Base-by-base conservation (phyloP, 2,113 vertebrate genomes). In the Oreocharis arfaki region DNA sequence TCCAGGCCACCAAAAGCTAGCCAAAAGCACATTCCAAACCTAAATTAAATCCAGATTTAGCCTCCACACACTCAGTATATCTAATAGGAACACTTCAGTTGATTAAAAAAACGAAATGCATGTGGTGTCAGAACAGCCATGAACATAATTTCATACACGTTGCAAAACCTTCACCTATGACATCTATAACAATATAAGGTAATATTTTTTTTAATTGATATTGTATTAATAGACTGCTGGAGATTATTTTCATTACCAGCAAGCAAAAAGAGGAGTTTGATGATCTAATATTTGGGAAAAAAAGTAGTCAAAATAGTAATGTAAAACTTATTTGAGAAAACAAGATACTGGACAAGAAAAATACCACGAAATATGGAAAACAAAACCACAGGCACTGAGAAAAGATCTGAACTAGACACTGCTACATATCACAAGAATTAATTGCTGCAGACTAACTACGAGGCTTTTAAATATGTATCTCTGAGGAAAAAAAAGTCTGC, bases 11-110 rank as follows among this genome's bases (percentile, higher is more conserved):
- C 91, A 42, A 74, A 86, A 84, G 60, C 56, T 20, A 19, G 95
- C 96, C 94, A 95, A 55, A 84, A 96, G 28, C 6, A 19, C 83
- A 61, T 94, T 95, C 96, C 96, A 94, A 83, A 84, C 41, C 49
- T 63, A 93, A 95, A 96, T 95, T 59, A 95, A 90, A 90, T 57
- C 94, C 95, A 97, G 94, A 95, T 71, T 92, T 49, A 44, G 73
- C 14, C 89, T 89, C 73, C 27, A 49, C 47, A 47, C 67, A 7
- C 59, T 71, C 3, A 16, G 32, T 49, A 2, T 22, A 32, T 41
- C 57, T 26, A 67, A 65, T 0, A 75, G 49, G 77, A 75, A 35
- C 61, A 20, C 30, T 90, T 73, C 67, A 33, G 63, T 33, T 88
- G 55, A 39, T 78, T 28, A 70, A 77, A 92, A 59, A 39, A 22